phyloP scores from a whole-genome alignment of 1,140 invertebrate species.

The Camponotus floridanus region DNA sequence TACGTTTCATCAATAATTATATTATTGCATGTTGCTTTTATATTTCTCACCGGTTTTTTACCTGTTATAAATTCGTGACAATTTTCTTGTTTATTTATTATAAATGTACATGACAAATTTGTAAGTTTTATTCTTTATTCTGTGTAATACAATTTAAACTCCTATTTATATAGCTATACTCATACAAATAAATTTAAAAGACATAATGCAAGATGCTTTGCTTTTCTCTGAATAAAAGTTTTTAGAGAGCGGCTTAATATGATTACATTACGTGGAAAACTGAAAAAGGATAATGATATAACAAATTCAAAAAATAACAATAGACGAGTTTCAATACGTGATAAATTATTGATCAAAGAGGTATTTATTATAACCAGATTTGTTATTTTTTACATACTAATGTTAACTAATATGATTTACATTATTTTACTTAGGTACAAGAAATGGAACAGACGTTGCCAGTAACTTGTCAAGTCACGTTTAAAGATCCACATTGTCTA shows the following conservation, averaged over 20 bases:
- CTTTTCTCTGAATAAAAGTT: slow-evolving; percentile 26
- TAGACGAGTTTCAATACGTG: slow-evolving; percentile 93
- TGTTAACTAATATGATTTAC: background rate
- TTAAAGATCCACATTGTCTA: slow-evolving; percentile 93
- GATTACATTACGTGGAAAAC: slow-evolving; percentile 93
- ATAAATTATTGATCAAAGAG: slow-evolving; percentile 94
- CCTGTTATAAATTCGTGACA: slow-evolving; percentile 8
- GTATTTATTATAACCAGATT: slow-evolving; percentile 79
- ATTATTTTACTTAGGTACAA: slow-evolving; percentile 89
- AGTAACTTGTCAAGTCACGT: slow-evolving; percentile 91
- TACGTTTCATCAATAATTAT: background rate
- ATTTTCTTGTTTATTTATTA: background rate
- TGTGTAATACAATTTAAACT: background rate
- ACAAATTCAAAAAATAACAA: slow-evolving; percentile 82
- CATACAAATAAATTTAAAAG: background rate
- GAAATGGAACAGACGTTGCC: slow-evolving; percentile 96
- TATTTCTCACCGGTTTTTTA: slow-evolving; percentile 10
- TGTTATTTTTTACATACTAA: slow-evolving; percentile 14
- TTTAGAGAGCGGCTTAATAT: slow-evolving; percentile 84
- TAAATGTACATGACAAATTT: background rate
- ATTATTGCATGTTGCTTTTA: background rate
- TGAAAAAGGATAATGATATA: slow-evolving; percentile 89
- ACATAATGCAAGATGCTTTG: background rate
- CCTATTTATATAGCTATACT: background rate
- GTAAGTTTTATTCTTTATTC: background rate